Evolutionary conservation across 2,888 invertebrate species (phyloP).

Genomic region (Drosophila phalerata): DNA sequence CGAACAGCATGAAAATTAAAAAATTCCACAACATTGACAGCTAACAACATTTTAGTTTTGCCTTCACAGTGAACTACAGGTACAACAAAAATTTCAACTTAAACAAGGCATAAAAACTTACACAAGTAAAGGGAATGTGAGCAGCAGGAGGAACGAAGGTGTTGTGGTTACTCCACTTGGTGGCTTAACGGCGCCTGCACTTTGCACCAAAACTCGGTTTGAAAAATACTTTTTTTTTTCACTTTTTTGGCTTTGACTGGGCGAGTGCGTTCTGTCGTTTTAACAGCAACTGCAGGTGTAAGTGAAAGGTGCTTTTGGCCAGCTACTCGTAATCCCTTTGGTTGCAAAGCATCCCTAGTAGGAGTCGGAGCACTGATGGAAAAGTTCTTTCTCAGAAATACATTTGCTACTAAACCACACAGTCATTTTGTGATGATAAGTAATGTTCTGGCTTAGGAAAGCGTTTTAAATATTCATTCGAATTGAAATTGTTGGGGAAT

Average conservation of each 20-base stretch:
- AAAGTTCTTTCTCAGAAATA: conserved; percentile 17
- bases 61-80: conserved; percentile 20
- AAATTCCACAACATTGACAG: conserved; percentile 65
- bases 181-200: conserved; percentile 33
- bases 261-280: conserved; percentile 13
- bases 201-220: conserved; percentile 28
- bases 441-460: conserved; percentile 30
- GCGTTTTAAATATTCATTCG: conserved; percentile 37
- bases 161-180: conserved; percentile 17
- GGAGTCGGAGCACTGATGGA: conserved; percentile 20
- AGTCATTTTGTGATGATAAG: conserved; percentile 15
- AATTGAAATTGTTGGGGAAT: conserved; percentile 9
- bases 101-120: conserved; percentile 20
- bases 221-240: neutral
- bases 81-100: conserved; percentile 31
- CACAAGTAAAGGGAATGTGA: neutral
- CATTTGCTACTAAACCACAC: conserved; percentile 13
- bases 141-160: neutral
- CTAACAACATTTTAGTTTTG: conserved; percentile 37
- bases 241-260: conserved; percentile 6
- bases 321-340: conserved; percentile 34
- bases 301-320: conserved; percentile 26
- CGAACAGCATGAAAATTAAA: conserved; percentile 53
- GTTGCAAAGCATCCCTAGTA: conserved; percentile 5
- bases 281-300: conserved; percentile 38